Percentiles rank a stretch among this genome's conserved stretches.
These are phyloP conservation scores for Rhingia campestris DNA, from an alignment of 2,888 invertebrate species.

Conservation along the genomic window DNA sequence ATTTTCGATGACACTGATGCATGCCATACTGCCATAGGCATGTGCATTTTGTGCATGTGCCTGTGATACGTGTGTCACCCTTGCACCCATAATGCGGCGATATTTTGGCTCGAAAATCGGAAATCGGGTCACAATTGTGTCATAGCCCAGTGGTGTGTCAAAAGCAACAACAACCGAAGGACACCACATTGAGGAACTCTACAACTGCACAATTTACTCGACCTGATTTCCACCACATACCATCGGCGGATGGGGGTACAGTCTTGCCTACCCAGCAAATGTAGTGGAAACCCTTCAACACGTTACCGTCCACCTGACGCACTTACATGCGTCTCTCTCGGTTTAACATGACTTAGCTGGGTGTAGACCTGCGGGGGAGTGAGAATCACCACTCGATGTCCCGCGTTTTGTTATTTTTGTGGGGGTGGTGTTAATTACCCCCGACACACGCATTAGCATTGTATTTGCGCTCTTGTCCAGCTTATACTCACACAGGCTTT, in stretches of 20 bases:
- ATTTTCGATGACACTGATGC: slow-evolving; percentile 52
- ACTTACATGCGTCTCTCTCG: slow-evolving; percentile 50
- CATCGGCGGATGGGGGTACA: background rate
- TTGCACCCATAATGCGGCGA: slow-evolving; percentile 61
- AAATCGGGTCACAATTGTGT: slow-evolving; percentile 61
- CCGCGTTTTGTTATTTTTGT: background rate
- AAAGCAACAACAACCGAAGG: slow-evolving; percentile 34
- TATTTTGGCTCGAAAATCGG: slow-evolving; percentile 49
- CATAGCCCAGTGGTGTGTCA: slow-evolving; percentile 7
- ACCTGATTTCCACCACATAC: slow-evolving; percentile 30
- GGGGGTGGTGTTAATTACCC: slow-evolving; percentile 43
- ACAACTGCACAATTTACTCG: slow-evolving; percentile 40
- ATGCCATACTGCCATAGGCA: slow-evolving; percentile 25
- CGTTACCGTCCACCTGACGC: slow-evolving; percentile 45
- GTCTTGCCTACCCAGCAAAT: background rate
- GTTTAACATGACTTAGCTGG: slow-evolving; percentile 50
- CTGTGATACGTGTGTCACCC: slow-evolving; percentile 43
- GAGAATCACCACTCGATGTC: slow-evolving; percentile 6
- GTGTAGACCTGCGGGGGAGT: too few relatives aligned
- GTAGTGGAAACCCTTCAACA: slow-evolving; percentile 58
- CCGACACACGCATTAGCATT: slow-evolving; percentile 36
- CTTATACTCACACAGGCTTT: background rate
- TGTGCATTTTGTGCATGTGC: slow-evolving; percentile 31
- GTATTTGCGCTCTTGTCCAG: slow-evolving; percentile 28
- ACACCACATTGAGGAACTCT: slow-evolving; percentile 31